phyloP scores from a whole-genome alignment of 2,113 vertebrate genomes.

The Pipra filicauda region DNA sequence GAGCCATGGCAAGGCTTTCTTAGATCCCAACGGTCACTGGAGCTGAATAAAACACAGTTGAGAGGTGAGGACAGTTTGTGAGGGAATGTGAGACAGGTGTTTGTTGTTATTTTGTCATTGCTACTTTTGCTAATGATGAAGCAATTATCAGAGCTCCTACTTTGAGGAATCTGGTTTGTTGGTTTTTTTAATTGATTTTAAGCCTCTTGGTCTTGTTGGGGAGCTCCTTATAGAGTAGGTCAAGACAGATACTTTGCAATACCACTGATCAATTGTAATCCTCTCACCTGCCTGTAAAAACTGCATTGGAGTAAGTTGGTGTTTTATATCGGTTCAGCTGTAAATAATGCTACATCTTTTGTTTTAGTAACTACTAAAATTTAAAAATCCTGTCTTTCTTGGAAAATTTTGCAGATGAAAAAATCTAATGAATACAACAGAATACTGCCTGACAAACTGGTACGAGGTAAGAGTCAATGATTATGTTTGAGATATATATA shows the following conservation, averaged over 20 bases:
- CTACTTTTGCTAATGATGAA: background rate
- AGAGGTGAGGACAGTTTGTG: background rate
- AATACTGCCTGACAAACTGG: background rate
- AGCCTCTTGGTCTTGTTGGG: background rate
- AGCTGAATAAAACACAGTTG: rapidly evolving
- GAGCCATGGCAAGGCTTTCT: background rate
- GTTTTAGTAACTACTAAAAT: background rate
- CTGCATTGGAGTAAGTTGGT: rapidly evolving
- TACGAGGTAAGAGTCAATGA: background rate
- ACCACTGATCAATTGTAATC: background rate
- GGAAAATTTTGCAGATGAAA: background rate
- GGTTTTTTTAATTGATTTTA: background rate
- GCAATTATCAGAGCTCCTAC: background rate
- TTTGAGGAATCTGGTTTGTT: background rate
- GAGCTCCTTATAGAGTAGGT: background rate
- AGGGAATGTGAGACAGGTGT: background rate
- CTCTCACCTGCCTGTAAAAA: background rate
- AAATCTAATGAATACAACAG: background rate
- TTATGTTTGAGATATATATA: background rate
- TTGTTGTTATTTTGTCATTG: background rate
- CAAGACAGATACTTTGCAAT: background rate
- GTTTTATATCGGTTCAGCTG: background rate
- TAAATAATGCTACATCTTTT: background rate
- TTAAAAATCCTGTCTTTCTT: background rate
- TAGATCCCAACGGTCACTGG: background rate